These are phyloP conservation scores for Resseliella maxima DNA, from an alignment of 2,888 invertebrate genomes.

Conservation along the genomic window DNA sequence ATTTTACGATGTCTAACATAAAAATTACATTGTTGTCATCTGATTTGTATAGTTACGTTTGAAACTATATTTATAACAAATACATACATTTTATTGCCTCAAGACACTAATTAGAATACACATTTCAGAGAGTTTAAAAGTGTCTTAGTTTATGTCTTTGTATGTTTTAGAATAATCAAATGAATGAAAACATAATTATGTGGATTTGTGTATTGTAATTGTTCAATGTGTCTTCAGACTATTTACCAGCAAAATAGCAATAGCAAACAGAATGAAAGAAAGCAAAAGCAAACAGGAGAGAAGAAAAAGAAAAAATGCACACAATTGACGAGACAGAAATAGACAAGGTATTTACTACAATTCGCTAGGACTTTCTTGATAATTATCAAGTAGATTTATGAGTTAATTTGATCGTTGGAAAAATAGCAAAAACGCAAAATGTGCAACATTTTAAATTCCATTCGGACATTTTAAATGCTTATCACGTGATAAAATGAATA, in stretches of 20 bases:
- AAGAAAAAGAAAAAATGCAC: too few relatives aligned
- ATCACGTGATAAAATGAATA: conserved; percentile 16
- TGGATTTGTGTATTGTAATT: neutral
- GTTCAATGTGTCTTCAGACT: neutral
- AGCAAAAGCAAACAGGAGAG: neutral
- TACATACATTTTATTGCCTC: neutral
- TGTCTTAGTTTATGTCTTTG: neutral
- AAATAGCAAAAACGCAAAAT: neutral
- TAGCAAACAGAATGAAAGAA: neutral
- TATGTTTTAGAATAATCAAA: neutral
- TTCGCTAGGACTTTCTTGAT: neutral
- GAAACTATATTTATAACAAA: neutral
- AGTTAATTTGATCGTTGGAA: conserved; percentile 5
- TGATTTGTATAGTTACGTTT: neutral
- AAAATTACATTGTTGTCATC: neutral
- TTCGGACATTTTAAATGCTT: neutral
- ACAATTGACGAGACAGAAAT: neutral
- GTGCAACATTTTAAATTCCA: neutral
- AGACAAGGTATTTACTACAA: neutral
- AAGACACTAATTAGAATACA: neutral
- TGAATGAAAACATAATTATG: neutral
- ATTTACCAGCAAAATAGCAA: neutral
- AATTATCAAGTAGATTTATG: conserved; percentile 5
- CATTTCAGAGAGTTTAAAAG: neutral
- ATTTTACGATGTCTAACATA: conserved; percentile 23